Conservation (phyloP, 2,888 invertebrate genomes). For the Neoaliturus tenellus region DNA sequence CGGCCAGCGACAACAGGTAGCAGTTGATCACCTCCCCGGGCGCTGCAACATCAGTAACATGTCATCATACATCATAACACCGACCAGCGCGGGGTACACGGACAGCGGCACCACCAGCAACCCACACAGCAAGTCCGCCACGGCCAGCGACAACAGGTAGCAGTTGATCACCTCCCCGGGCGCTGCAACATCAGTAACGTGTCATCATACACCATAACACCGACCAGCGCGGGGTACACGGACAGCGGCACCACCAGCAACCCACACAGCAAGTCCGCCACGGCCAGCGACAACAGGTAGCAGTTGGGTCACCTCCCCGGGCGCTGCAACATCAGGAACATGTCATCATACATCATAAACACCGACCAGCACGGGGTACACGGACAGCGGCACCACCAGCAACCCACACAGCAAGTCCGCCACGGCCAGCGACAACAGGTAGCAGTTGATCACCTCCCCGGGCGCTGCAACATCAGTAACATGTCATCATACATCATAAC, state of each 20-base stretch:
- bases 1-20: conserved; percentile 95
- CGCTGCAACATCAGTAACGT: conserved; percentile 81
- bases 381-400: conserved; percentile 94
- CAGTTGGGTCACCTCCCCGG: conserved; percentile 97
- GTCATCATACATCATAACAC: no score
- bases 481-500: no score
- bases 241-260: conserved; percentile 95
- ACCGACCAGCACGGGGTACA: no score
- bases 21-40: conserved; percentile 97
- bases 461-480: conserved; percentile 78
- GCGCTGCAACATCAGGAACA: conserved; percentile 76
- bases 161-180: conserved; percentile 97
- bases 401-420: conserved; percentile 95
- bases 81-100: conserved; percentile 90
- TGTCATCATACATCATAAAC: no score
- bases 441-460: conserved; percentile 97
- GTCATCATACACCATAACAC: no score
- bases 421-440: conserved; percentile 94
- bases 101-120: conserved; percentile 95
- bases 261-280: conserved; percentile 95
- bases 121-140: conserved; percentile 95
- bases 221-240: no score
- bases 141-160: conserved; percentile 95
- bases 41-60: conserved; percentile 81
- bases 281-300: conserved; percentile 95